These are phyloP conservation scores for Clamator glandarius DNA, from an alignment of 2,797 vertebrate species.

Conservation along the genomic window DNA sequence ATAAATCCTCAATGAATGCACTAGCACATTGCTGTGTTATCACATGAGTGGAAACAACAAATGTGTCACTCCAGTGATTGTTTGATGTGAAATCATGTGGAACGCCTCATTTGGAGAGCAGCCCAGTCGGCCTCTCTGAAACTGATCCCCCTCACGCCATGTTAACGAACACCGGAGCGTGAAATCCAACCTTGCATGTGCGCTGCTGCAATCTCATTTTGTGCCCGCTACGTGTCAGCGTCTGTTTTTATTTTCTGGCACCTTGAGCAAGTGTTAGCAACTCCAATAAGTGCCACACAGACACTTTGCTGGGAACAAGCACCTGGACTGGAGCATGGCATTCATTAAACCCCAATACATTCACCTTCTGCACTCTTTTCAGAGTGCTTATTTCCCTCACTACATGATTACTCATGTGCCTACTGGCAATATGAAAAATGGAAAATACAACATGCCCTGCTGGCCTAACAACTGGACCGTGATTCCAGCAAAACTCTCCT, in stretches of 20 bases:
- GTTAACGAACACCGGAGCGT: conserved; percentile 61
- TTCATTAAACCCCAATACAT: conserved; percentile 19
- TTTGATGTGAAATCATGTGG: conserved; percentile 79
- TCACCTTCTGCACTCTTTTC: background rate
- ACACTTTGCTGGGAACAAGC: conserved; percentile 50
- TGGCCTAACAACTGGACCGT: conserved; percentile 58
- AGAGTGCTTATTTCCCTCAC: conserved; percentile 15
- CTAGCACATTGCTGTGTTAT: conserved; percentile 25
- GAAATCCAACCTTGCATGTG: conserved; percentile 81
- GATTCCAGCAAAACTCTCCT: conserved; percentile 48
- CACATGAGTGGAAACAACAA: conserved; percentile 49
- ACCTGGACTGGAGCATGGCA: conserved; percentile 40
- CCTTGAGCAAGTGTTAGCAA: conserved; percentile 46
- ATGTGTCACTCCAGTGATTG: conserved; percentile 25
- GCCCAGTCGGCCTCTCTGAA: conserved; percentile 49
- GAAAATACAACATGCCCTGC: conserved; percentile 43
- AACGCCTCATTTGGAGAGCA: conserved; percentile 65
- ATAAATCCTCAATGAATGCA: conserved; percentile 33
- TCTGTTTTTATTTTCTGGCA: conserved; percentile 75
- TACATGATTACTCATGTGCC: conserved; percentile 45
- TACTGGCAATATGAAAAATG: conserved; percentile 44
- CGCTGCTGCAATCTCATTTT: background rate
- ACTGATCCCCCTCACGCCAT: conserved; percentile 47
- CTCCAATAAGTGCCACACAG: conserved; percentile 54
- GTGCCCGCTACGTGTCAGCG: conserved; percentile 44